Evolutionary conservation across 2,888 invertebrate genomes (phyloP).

Genomic region (Graphium colonna): DNA sequence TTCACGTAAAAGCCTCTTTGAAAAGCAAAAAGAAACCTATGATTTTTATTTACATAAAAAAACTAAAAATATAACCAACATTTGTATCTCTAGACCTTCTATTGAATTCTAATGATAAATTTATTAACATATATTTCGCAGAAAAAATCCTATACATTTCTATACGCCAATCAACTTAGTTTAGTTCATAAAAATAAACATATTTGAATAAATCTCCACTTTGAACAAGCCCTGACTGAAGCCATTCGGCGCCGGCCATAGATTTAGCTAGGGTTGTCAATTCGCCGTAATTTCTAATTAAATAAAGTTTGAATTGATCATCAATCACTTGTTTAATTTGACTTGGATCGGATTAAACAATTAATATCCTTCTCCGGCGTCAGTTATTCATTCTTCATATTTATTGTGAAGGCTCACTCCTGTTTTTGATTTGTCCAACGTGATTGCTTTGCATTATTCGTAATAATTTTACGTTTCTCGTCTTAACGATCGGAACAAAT

Average conservation of each 20-base stretch:
- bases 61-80: too few relatives aligned
- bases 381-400: neutral
- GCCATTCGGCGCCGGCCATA: slow-evolving; percentile 50
- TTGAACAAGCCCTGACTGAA: slow-evolving; percentile 42
- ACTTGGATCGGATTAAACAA: slow-evolving; percentile 4
- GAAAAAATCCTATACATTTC: slow-evolving; percentile 3
- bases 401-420: neutral
- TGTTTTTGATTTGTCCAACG: neutral
- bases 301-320: neutral
- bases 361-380: neutral
- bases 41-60: too few relatives aligned
- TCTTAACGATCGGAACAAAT: neutral
- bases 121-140: neutral
- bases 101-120: neutral
- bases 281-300: neutral
- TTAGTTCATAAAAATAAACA: slow-evolving; percentile 48
- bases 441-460: neutral
- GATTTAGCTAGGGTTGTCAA: slow-evolving; percentile 8
- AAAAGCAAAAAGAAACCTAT: too few relatives aligned
- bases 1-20: too few relatives aligned
- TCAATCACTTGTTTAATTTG: slow-evolving; percentile 3
- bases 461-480: neutral
- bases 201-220: slow-evolving; percentile 58
- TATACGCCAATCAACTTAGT: slow-evolving; percentile 19
- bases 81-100: too few relatives aligned